Conservation (phyloP, 92 coral and sea anemone genomes). For the Muricea muricata region DNA sequence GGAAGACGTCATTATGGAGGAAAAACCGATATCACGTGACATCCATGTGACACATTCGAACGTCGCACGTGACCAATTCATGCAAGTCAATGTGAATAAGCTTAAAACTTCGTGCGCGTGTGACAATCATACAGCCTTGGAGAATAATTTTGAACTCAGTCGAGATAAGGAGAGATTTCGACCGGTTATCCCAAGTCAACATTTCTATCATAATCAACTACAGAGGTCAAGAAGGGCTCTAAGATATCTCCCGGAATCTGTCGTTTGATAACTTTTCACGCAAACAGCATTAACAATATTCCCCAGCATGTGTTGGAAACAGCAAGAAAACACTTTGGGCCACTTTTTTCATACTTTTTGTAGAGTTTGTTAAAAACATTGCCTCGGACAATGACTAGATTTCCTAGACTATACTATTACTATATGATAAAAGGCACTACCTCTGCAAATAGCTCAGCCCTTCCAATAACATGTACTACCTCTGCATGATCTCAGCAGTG, state of each 20-base stretch:
- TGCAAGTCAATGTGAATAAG: conserved; percentile 77
- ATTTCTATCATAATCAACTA: conserved; percentile 32
- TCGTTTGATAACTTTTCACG: conserved; percentile 53
- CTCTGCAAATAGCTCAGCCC: no score
- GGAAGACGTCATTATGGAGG: conserved; percentile 88
- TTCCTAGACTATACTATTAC: no score
- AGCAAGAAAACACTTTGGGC: no score
- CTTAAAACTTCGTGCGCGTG: conserved; percentile 80
- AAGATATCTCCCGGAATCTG: conserved; percentile 85
- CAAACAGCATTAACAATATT: neutral
- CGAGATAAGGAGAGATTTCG: conserved; percentile 62
- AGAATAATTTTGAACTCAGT: conserved; percentile 61
- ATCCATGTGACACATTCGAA: conserved; percentile 52
- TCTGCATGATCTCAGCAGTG: neutral
- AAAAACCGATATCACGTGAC: conserved; percentile 76
- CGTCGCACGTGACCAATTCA: conserved; percentile 47
- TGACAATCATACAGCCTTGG: conserved; percentile 44
- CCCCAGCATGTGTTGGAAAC: neutral
- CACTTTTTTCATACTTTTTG: no score
- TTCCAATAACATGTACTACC: neutral
- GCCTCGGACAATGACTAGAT: no score
- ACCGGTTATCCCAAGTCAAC: conserved; percentile 56
- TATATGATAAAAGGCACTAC: no score
- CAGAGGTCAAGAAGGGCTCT: conserved; percentile 59
- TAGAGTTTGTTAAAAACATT: no score